These are phyloP conservation scores for Mus musculus DNA, from an alignment of 2,113 vertebrate species.

Conservation along the genomic window DNA sequence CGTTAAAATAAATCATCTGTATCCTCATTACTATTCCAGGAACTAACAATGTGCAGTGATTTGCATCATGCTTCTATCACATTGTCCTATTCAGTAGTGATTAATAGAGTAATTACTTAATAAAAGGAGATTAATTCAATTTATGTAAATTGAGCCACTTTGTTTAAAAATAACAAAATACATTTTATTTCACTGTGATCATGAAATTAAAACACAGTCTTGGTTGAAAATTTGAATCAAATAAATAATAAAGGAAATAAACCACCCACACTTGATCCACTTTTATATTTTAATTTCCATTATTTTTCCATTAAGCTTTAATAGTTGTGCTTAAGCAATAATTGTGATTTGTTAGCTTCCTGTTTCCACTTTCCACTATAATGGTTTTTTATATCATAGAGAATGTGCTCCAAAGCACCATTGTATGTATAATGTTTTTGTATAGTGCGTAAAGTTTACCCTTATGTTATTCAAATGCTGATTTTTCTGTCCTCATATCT, in stretches of 20 bases:
- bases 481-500: too few species aligned
- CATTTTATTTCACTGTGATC: conserved; percentile 42
- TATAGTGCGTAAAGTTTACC: too few species aligned
- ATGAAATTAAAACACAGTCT: conserved; percentile 44
- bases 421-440: background rate
- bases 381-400: background rate
- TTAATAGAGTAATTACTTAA: conserved; percentile 61
- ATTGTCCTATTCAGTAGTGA: conserved; percentile 45
- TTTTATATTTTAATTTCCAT: conserved; percentile 59
- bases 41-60: background rate
- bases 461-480: too few species aligned
- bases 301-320: conserved; percentile 49
- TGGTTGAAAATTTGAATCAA: conserved; percentile 46
- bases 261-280: background rate
- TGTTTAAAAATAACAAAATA: conserved; percentile 59
- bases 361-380: background rate
- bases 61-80: background rate
- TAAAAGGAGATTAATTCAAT: conserved; percentile 64
- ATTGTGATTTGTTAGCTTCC: conserved; percentile 44
- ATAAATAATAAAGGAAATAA: conserved; percentile 58
- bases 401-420: background rate
- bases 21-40: conserved; percentile 57
- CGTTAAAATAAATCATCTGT: conserved; percentile 51
- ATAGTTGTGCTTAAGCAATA: background rate
- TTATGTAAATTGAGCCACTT: conserved; percentile 63